These are phyloP conservation scores for Nematostella vectensis DNA, from an alignment of 92 coral and sea anemone genomes.

Conservation along the genomic window DNA sequence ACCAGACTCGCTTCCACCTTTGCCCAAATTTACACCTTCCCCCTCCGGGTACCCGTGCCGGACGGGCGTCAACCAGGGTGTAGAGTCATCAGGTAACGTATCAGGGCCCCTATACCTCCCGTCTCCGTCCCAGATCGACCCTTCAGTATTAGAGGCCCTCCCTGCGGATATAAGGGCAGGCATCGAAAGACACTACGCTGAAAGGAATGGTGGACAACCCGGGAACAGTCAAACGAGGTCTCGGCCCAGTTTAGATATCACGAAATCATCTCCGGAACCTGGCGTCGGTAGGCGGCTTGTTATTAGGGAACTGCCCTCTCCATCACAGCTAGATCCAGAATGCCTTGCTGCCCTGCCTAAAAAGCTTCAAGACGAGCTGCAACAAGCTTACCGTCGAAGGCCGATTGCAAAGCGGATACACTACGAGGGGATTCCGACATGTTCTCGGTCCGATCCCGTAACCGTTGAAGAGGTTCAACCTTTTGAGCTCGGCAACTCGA, in stretches of 20 bases:
- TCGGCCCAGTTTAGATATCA: no score
- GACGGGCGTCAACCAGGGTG: not conserved
- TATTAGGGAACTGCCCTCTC: constrained; percentile 51
- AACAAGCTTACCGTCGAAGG: not conserved
- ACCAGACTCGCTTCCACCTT: constrained; percentile 37
- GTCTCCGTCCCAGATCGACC: constrained; percentile 86
- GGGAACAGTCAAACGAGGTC: no score
- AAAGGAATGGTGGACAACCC: constrained; percentile 63
- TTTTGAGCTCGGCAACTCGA: no score
- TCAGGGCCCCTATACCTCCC: constrained; percentile 53
- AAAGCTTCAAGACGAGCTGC: constrained; percentile 15
- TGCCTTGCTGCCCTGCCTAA: constrained; percentile 77
- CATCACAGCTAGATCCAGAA: constrained; percentile 77
- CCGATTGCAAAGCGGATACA: no score
- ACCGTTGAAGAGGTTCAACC: no score
- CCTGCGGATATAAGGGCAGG: constrained; percentile 70
- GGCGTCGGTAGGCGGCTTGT: not conserved
- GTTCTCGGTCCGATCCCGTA: no score
- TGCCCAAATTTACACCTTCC: constrained; percentile 55
- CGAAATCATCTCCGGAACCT: no score
- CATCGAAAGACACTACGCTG: constrained; percentile 66
- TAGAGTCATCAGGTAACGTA: constrained; percentile 2
- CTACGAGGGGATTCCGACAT: no score
- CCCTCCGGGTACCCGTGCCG: not conserved
- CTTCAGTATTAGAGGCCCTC: constrained; percentile 64